Conservation (phyloP, 1,140 invertebrate species). For the Lordiphosa clarofinis region DNA sequence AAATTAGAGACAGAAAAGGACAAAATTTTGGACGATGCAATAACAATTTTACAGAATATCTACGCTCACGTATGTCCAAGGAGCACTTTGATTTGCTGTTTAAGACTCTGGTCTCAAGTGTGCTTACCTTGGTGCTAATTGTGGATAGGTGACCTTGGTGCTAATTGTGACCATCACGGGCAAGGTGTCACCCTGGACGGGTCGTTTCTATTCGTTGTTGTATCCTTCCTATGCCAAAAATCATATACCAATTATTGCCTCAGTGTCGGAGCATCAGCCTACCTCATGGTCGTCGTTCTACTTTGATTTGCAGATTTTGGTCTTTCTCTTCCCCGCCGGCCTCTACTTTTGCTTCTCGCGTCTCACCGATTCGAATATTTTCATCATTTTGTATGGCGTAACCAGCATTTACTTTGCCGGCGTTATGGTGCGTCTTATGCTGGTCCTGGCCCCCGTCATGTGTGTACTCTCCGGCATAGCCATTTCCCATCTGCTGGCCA, state of each 20-base stretch:
- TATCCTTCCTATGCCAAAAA: conserved; percentile 99
- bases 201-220: conserved; percentile 97
- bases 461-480: conserved; percentile 97
- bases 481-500: conserved; percentile 92
- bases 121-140: too few species aligned
- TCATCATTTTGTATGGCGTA: conserved; percentile 97
- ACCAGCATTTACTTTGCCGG: conserved; percentile 99
- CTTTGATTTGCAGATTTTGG: conserved; percentile 96
- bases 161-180: conserved; percentile 91
- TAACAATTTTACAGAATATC: too few species aligned
- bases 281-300: conserved; percentile 99
- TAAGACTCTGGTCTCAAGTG: conserved; percentile 85
- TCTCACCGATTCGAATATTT: conserved; percentile 97
- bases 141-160: too few species aligned
- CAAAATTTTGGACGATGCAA: too few species aligned
- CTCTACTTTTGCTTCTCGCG: conserved; percentile 97
- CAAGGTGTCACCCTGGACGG: conserved; percentile 99
- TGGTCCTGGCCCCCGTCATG: conserved; percentile 98
- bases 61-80: conserved; percentile 89
- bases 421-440: conserved; percentile 99
- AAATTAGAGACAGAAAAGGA: too few species aligned
- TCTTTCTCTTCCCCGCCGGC: conserved; percentile 97
- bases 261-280: conserved; percentile 99
- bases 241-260: conserved; percentile 99
- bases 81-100: conserved; percentile 95